Base-by-base conservation (phyloP, 2,113 vertebrate species). In the Micromys minutus region DNA sequence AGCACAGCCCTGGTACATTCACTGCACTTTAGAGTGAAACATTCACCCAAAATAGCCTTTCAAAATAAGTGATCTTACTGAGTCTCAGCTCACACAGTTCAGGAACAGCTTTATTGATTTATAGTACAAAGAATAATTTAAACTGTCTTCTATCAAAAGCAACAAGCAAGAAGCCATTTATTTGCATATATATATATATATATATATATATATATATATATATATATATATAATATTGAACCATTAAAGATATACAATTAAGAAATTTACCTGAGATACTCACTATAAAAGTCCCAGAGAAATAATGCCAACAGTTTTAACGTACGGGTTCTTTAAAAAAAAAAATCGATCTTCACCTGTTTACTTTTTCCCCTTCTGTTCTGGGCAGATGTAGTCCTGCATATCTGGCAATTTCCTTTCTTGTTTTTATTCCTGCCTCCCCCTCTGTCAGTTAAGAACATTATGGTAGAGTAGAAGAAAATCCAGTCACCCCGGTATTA, bases 151-250 rank as follows among this genome's bases (percentile, higher is more conserved):
- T 45, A 57, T 74, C 31, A 72, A 59, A 93, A 89, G 34, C 26
- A 65, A 22, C 72, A 90, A 89, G 65, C 75, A 7, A 84, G 6
- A 0, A 92, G 3, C 34, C 31, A 36, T 83, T 81, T 29, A 26
- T 81, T 81, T 39, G 9, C 36, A 59, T 39, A 57, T 11, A 17
- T 77, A n/a, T 34, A 65, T 65, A 31, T 65, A 11, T 29, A 65
- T 13, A 13, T 65, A 65, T 31, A 13, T 13, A 31, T 12, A 65
- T 11, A 63, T 63, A 29, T 22, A 52, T 52, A 3, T 69, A 31
- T 34, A 65, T 26, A 65, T 29, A 69, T 39, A 71, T 36, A 80
- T 75, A 96, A 80, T 79, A 15, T 83, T 95, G 96, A 75, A 92
- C 84, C 16, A 80, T 65, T 89, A 34, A 57, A 90, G 13, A 79